Evolutionary conservation across 2,888 invertebrate genomes (phyloP), one percentile per base, ranked within the genome.

Genomic region (Ectobius pallidus): DNA sequence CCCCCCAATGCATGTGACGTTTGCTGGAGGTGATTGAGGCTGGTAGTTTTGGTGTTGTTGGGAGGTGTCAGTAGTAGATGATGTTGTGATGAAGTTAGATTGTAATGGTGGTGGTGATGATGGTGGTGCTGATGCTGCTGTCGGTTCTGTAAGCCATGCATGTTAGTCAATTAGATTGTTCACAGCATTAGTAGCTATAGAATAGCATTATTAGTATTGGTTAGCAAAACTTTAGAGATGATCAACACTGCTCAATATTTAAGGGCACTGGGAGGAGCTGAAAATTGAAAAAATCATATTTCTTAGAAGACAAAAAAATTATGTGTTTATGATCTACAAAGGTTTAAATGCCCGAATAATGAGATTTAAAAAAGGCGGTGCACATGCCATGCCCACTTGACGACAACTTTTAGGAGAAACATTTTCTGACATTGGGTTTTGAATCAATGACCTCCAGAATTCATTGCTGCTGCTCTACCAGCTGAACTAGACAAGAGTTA

Each of bases 101-200:
- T 77, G 81, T 81, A 79, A 80, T 82, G 80, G 79, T 82, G 80
- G 80, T 81, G 77, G 81, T 81, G 79, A 81, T 79, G 73, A 81
- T 80, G 74, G 75, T 84, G 85, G 74, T 83, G 84, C 74, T 83
- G 83, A 76, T 82, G 83, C 65, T 82, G 82, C 42, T 78, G 77
- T 46, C 78, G 77, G 68, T 79, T 79, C 55, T 81, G 80, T 16
- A 65, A 65, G 70, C 67, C 72, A 72, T 75, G 72, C 74, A 52
- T 34, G 65, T 74, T 75, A 74, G 74, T 73, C 11, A 20, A 20
- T 46, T 44, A 73, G 22, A 20, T 65, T 65, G 22, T 25, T 42
- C 3, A 42, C 20, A 65, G 65, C 39, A 67, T 46, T 46, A 6
- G 22, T 44, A 42, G 16, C 18, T 20, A 14, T 46, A n/a, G 3